Evolutionary conservation across 2,888 invertebrate species (phyloP), one percentile per base, ranked within the genome.

Genomic region (Rutpela maculata): DNA sequence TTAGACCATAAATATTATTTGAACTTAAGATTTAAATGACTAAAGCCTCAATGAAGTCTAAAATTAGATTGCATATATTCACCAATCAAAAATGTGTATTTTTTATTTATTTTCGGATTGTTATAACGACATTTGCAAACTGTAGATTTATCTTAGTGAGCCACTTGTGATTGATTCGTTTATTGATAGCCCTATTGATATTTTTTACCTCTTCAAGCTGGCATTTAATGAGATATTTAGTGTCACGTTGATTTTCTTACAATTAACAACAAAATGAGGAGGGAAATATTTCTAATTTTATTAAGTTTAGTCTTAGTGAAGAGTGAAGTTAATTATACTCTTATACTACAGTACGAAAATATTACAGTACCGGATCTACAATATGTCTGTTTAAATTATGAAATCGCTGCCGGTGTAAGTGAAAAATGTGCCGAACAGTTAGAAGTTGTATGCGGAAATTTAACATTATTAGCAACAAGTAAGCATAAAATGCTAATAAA

Each of bases 391-490:
- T n/a, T n/a, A 26, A 22, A 26, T 22, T 60, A 11, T 26, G 15
- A 60, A 2, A 35, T 18, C 2, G 22, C 22, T 9, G 31, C 6
- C n/a, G 12, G 0, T 57, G 57, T 68, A 17, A 31, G 31, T 68
- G 31, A 55, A 68, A 68, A 56, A 56, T 69, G 69, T 57, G 35
- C 22, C 11, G 70, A 70, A 17, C 55, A 56, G 35, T 26, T 68
- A 10, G 17, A 31, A 56, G 26, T 56, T 31, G 68, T 56, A 7
- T 68, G 68, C 18, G 22, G 22, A 68, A 68, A 68, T 10, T 6
- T 43, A 12, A 26, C 56, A 11, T 19, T 67, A 31, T 31, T 68
- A 9, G 10, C 11, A 10, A 31, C 68, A 56, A 68, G 68, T 68
- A 68, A 68, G 68, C 31, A 31, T 50, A n/a, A 50, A 4, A n/a